These are phyloP conservation scores for Drosophila acutilabella DNA, from an alignment of 2,888 invertebrate species.

Conservation along the genomic window DNA sequence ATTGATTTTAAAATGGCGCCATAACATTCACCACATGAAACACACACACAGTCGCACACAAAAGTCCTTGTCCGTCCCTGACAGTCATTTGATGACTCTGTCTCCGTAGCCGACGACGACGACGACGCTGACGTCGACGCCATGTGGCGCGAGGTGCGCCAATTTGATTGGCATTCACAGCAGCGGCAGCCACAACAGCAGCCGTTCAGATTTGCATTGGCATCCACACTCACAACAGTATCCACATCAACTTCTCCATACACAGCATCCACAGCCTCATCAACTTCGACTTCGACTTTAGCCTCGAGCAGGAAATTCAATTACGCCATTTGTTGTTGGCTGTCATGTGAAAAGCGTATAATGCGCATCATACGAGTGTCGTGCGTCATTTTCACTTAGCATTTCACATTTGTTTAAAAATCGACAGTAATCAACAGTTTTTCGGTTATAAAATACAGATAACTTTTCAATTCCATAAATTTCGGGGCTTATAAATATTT, in stretches of 20 bases:
- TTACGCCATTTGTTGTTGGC: constrained; percentile 59
- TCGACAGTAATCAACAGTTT: no score
- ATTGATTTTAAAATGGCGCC: constrained; percentile 70
- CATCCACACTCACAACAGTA: constrained; percentile 45
- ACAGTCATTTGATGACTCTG: constrained; percentile 70
- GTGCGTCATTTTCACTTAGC: constrained; percentile 16
- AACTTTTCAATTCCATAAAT: no score
- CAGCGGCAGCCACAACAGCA: constrained; percentile 41
- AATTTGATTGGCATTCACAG: constrained; percentile 75
- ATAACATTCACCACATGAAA: constrained; percentile 41
- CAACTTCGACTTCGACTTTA: constrained; percentile 16
- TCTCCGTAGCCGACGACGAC: constrained; percentile 25
- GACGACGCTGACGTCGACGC: constrained; percentile 29
- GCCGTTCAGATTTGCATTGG: constrained; percentile 43
- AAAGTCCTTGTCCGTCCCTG: constrained; percentile 45
- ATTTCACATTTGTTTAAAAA: not conserved
- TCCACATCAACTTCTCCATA: constrained; percentile 22
- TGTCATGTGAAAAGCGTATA: constrained; percentile 44
- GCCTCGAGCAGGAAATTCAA: constrained; percentile 55
- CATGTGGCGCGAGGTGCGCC: constrained; percentile 69
- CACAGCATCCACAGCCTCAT: constrained; percentile 23
- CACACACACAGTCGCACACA: constrained; percentile 11
- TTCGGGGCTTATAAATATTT: no score
- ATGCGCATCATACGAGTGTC: constrained; percentile 18
- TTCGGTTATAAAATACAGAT: no score